Conservation (phyloP, 2,888 invertebrate genomes). For the Chalcis sispes region DNA sequence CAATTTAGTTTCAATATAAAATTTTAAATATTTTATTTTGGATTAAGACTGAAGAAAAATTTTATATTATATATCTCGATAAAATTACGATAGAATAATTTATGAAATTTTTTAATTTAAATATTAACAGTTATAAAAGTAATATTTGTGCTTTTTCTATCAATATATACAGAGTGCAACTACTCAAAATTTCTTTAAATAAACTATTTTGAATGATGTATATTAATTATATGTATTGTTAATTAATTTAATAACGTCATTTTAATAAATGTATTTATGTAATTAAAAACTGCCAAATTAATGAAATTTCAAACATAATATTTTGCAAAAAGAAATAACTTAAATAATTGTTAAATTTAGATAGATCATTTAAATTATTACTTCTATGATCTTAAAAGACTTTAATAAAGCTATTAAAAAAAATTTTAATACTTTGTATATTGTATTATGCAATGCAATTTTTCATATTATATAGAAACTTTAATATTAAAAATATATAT, state of each 20-base stretch:
- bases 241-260: background rate
- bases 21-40: constrained; percentile 14
- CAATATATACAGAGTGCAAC: background rate
- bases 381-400: background rate
- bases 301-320: constrained; percentile 14
- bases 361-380: constrained; percentile 18
- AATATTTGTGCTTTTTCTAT: background rate
- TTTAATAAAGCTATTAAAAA: background rate
- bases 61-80: background rate
- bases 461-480: background rate
- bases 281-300: constrained; percentile 27
- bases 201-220: constrained; percentile 7
- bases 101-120: background rate
- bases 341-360: constrained; percentile 8
- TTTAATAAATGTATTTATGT: constrained; percentile 6
- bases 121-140: background rate
- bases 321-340: background rate
- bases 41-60: constrained; percentile 1
- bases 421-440: constrained; percentile 15
- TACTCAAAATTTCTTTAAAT: constrained; percentile 1
- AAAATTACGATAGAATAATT: constrained; percentile 9
- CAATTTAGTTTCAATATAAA: constrained; percentile 7
- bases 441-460: constrained; percentile 13
- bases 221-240: background rate
- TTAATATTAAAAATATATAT: background rate